Base-by-base conservation (phyloP, 2,113 vertebrate species). In the Uria aalge region DNA sequence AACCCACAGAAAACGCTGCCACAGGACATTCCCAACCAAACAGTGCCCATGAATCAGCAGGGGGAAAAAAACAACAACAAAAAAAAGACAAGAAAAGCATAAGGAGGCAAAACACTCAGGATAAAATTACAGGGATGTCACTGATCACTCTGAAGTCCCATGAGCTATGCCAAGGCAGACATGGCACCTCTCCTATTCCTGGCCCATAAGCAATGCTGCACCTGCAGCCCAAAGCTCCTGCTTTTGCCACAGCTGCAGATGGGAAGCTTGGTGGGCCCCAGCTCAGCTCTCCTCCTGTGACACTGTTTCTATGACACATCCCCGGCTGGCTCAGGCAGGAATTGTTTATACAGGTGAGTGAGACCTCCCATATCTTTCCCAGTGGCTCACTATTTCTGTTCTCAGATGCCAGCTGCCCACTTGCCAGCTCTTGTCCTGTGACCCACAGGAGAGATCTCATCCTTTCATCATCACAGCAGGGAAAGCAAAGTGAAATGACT, bases 401-500 rank as follows among this genome's bases (percentile, higher is more conserved):
- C 77, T 85, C 76, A 48, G 43, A 63, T 21, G 55, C 60, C 80
- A 92, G 56, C 14, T 73, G 47, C 40, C 47, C 71, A 52, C 48
- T 73, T 90, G 71, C 59, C 82, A 59, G 76, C 55, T n/a, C 43
- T 30, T 75, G 56, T 85, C 52, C 80, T 56, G 40, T 57, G 60
- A 50, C 57, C 77, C 77, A 62, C 15, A 60, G 66, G 29, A 85
- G 53, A 94, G 27, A 72, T 53, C 71, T 79, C 84, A 79, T 60
- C 80, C 76, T 85, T 85, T 64, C 77, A 72, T 43, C 76, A 81
- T 29, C 69, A 36, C n/a, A 90, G 74, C 36, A 92, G 77, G 36
- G 84, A 95, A 95, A 93, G 74, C 32, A 43, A 91, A 96, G 68
- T 38, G 50, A 95, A 92, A 94, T 90, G 62, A 95, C 71, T 96